Base-by-base conservation (phyloP, 2,113 vertebrate genomes). In the Brevimyrus niger region DNA sequence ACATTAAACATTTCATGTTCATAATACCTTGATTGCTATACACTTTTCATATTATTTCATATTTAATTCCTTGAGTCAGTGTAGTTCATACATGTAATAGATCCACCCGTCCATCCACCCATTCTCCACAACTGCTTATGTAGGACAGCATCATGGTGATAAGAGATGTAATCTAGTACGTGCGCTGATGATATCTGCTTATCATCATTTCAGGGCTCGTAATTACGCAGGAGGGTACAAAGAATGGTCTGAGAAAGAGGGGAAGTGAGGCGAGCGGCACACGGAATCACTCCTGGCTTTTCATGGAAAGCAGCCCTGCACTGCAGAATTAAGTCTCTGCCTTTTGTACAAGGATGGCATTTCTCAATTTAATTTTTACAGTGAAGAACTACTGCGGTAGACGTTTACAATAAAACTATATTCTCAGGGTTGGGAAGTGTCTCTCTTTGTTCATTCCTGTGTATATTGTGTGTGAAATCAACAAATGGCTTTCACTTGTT, bases 151-250 rank as follows among this genome's bases (percentile, higher is more conserved):
- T 10, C 7, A 23, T 48, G 47, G 27, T 31, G 27, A 9, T 35
- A 65, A 21, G 46, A 89, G 38, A n/a, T 17, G 83, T 4, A 53
- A 11, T 44, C 44, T 0, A 31, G 44, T 90, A 15, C 19, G 1
- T 1, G 53, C 17, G 51, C 69, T 48, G 73, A 61, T 42, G 35
- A 80, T 44, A 91, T 13, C 80, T 17, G 89, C 23, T 91, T 51
- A 90, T 31, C 46, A 88, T 83, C 87, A 42, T 93, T 94, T 89
- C 94, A 97, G 97, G 91, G 96, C 96, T 10, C 87, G 92, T n/a
- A 96, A 97, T 93, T 97, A 94, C 19, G 21, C 91, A 1, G 97
- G 96, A 7, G 95, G 92, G 87, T 97, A 95, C 91, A 93, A 90
- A 51, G 96, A 97, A 91, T 97, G 97, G 97, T 91, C 93, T 6